Base-by-base conservation (phyloP, 2,113 vertebrate species). In the Cygnus atratus region DNA sequence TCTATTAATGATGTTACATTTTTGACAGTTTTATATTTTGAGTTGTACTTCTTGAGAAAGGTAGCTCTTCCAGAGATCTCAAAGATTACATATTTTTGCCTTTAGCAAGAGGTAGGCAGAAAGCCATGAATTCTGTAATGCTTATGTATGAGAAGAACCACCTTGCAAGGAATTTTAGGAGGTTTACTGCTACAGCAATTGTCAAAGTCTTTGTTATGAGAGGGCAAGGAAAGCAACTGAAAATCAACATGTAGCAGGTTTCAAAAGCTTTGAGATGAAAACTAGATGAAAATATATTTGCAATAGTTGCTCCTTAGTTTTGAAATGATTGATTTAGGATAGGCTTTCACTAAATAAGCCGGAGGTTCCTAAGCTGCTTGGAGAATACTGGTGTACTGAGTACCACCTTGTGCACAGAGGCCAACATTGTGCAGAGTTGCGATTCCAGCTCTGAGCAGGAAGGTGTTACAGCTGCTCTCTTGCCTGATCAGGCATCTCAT, bases 351-450 rank as follows among this genome's bases (percentile, higher is more conserved):
- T 52, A 21, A 74, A 37, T 35, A 74, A 76, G 28, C 24, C 14
- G 41, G 31, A 44, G 16, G 17, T 33, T 68, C 21, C 24, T 19
- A 26, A 70, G 15, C 28, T 54, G 28, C 28, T 71, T 71, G 37
- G n/a, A 6, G 33, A 5, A 0, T 0, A 20, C 11, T 55, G 43
- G 21, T 48, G 18, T 48, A 21, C 37, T 13, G n/a, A 82, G 14
- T 76, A 54, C 19, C 15, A n/a, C 9, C 29, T 66, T 66, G 21
- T 48, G 12, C 8, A 9, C 44, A 31, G 41, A 39, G 20, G 28
- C 31, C 55, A 73, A 4, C 52, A 5, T 33, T 37, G 20, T 35
- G n/a, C 14, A 22, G 2, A 65, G 8, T 10, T 86, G 87, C 12
- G 33, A 13, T 12, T 71, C 50, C n/a, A 67, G 14, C 31, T 77